Conservation (phyloP, 2,113 vertebrate species). For the Cettia cetti region DNA sequence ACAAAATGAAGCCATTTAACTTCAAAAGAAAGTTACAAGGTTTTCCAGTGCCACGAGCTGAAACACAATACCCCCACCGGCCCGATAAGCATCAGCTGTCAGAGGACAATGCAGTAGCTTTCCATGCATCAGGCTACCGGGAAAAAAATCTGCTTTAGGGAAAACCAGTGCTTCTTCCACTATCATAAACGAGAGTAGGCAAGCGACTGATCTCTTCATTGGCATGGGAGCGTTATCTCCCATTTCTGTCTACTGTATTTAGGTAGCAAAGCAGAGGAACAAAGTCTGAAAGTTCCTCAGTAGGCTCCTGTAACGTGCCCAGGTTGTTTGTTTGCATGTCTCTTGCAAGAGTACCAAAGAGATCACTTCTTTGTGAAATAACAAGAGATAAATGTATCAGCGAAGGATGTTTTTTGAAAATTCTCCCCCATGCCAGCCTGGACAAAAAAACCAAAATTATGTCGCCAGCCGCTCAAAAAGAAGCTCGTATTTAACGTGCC, state of each 20-base stretch:
- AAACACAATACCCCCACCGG: slow-evolving; percentile 72
- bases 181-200: not conserved
- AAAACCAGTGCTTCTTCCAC: slow-evolving; percentile 19
- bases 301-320: not conserved
- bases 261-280: slow-evolving; percentile 7
- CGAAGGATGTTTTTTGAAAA: not conserved
- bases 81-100: slow-evolving; percentile 73
- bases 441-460: not conserved
- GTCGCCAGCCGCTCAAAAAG: not conserved
- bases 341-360: not conserved
- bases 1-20: slow-evolving; percentile 74
- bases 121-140: slow-evolving; percentile 18
- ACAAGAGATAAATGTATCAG: not conserved
- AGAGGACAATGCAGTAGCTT: slow-evolving; percentile 69
- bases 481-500: not conserved
- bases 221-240: not conserved
- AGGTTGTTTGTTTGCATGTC: not conserved
- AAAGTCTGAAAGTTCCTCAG: slow-evolving; percentile 45
- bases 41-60: slow-evolving; percentile 70
- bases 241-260: slow-evolving; percentile 10
- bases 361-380: not conserved
- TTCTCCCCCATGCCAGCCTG: not conserved
- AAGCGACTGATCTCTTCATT: slow-evolving; percentile 29
- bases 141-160: not conserved
- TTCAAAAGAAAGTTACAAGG: slow-evolving; percentile 75